Percentiles rank a stretch among this genome's conserved stretches.
These are phyloP conservation scores for Spinus pinus DNA, from an alignment of 2,797 vertebrate genomes.

Conservation along the genomic window DNA sequence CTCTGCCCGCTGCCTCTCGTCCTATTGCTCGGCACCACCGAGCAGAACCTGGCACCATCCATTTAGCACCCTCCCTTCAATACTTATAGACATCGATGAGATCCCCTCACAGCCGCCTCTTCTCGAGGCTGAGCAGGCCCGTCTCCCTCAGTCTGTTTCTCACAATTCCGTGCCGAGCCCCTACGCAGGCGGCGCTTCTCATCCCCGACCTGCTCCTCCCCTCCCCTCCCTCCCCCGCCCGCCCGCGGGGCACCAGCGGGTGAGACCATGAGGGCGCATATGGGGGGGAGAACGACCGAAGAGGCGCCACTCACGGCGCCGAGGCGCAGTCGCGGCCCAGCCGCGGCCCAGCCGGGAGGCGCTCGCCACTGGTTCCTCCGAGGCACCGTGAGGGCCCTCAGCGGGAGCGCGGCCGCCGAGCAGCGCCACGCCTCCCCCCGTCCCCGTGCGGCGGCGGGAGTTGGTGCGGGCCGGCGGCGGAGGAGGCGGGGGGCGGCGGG, in stretches of 20 bases:
- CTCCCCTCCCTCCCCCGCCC: neutral
- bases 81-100: too few relatives aligned
- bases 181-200: fast-evolving
- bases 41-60: neutral
- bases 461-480: neutral
- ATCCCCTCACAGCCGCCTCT: neutral
- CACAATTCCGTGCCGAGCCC: too few relatives aligned
- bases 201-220: neutral
- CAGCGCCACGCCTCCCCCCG: neutral
- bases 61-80: neutral
- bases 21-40: neutral
- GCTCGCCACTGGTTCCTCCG: neutral
- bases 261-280: neutral
- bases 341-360: neutral
- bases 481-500: neutral
- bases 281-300: too few relatives aligned
- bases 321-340: neutral
- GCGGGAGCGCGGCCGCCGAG: neutral
- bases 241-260: neutral
- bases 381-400: too few relatives aligned
- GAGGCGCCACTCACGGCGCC: neutral
- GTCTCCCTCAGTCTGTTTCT: neutral
- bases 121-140: neutral
- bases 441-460: neutral
- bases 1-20: neutral